Conservation (phyloP, 2,797 vertebrate species). For the Chaenodraco wilsoni region DNA sequence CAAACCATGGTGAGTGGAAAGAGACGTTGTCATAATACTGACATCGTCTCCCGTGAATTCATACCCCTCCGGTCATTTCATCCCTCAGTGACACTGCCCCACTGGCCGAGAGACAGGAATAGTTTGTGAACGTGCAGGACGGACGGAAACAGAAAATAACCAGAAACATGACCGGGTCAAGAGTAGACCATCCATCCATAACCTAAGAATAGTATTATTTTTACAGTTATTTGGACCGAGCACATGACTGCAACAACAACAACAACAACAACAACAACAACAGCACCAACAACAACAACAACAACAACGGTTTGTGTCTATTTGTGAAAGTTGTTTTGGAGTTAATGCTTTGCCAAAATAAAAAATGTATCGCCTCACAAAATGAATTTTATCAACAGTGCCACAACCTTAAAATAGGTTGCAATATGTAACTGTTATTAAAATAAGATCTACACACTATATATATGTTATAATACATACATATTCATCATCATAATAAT, state of each 20-base stretch:
- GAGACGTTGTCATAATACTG: constrained; percentile 27
- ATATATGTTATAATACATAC: no score
- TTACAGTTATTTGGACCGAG: no score
- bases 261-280: no score
- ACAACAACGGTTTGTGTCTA: no score
- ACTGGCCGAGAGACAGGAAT: constrained; percentile 53
- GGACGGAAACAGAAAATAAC: background rate
- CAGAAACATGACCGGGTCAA: constrained; percentile 9
- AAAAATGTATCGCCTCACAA: background rate
- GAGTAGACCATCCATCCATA: background rate
- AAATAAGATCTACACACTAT: no score
- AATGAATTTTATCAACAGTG: background rate
- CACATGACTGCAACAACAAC: no score
- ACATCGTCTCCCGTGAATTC: constrained; percentile 42
- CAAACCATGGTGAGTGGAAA: constrained; percentile 13
- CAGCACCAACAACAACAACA: no score
- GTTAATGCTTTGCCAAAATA: no score
- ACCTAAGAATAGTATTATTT: background rate
- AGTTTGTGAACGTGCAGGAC: constrained; percentile 21
- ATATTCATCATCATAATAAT: no score
- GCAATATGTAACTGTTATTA: no score
- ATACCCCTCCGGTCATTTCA: constrained; percentile 37
- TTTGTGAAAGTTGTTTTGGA: no score
- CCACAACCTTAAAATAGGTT: background rate
- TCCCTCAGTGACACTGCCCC: constrained; percentile 30